Conservation (phyloP, 1,140 invertebrate genomes). For the Lethrus apterus region DNA sequence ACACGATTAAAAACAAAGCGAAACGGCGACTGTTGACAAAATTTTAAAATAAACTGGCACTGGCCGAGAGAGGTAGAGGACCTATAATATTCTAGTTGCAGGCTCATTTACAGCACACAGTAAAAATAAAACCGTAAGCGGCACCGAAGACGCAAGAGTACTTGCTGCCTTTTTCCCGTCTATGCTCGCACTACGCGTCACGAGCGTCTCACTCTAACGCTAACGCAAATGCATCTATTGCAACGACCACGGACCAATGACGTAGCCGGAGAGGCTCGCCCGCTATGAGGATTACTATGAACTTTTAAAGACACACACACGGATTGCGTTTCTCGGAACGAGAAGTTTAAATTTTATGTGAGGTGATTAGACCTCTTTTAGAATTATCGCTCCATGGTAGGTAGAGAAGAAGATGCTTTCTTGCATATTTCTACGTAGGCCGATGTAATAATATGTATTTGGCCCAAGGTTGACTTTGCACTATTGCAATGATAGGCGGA, state of each 20-base stretch:
- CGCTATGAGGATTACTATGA: background rate
- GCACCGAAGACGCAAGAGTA: background rate
- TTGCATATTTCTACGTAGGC: background rate
- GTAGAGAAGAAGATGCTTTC: background rate
- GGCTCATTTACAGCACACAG: conserved; percentile 32
- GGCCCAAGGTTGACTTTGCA: too few relatives aligned
- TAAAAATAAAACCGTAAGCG: conserved; percentile 20
- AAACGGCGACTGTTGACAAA: conserved; percentile 15
- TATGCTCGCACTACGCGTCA: conserved; percentile 2
- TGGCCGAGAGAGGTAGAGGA: conserved; percentile 26
- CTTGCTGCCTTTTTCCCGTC: conserved; percentile 1
- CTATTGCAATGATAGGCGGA: too few relatives aligned
- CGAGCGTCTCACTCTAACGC: conserved; percentile 2
- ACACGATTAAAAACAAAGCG: conserved; percentile 8
- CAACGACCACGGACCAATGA: background rate
- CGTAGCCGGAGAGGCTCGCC: too few relatives aligned
- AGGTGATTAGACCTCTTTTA: too few relatives aligned
- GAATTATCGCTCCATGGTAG: background rate
- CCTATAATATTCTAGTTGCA: conserved; percentile 29
- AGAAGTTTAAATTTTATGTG: too few relatives aligned
- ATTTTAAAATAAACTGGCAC: conserved; percentile 29
- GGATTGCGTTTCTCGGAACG: too few relatives aligned
- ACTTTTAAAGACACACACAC: too few relatives aligned
- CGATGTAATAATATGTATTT: too few relatives aligned
- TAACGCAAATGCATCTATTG: conserved; percentile 5